Evolutionary conservation across 2,797 vertebrate species (phyloP), one percentile per base, ranked within the genome.

Genomic region (Ptychobarbus kaznakovi): DNA sequence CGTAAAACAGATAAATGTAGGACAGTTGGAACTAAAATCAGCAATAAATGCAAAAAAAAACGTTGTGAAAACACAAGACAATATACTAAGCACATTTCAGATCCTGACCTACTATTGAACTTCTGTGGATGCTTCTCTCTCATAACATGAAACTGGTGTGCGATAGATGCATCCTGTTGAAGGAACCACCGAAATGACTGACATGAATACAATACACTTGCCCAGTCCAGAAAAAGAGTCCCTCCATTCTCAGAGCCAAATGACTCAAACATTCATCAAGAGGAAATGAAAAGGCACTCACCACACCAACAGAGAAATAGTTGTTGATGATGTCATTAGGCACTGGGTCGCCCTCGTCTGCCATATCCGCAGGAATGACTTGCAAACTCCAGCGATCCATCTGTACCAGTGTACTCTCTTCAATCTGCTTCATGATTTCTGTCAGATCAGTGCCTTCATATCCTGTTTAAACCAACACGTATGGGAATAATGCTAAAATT

Each of bases 301-400:
- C 97, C 96, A 98, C 97, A 82, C 97, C 97, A 6, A 98, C 94
- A 85, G 97, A 98, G 93, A 98, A 98, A 91, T 98, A 98, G 94
- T 97, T 98, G 92, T 98, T 98, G 92, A 98, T 97, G 90, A 98
- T 98, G 32, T 97, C 94, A 20, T 96, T 95, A 65, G 97, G 97
- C 9, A 98, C 96, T 0, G 96, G 96, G 88, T 98, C 97, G 77
- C 96, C 96, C 20, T 90, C 91, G 68, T 96, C 96, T 40, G 92
- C 86, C 1, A 92, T 93, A 89, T 96, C 92, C 0, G 93, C 91
- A 0, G 95, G 95, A 75, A 94, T 94, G 91, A 98, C 96, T 90
- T 92, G 92, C 87, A 98, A 86, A 61, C 91, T 95, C 97, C 97
- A 98, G 44, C 97, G 96, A 90, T 98, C 97, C 95, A 98, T 91